Base-by-base conservation (phyloP, 2,888 invertebrate species). In the Cantharis nigra region DNA sequence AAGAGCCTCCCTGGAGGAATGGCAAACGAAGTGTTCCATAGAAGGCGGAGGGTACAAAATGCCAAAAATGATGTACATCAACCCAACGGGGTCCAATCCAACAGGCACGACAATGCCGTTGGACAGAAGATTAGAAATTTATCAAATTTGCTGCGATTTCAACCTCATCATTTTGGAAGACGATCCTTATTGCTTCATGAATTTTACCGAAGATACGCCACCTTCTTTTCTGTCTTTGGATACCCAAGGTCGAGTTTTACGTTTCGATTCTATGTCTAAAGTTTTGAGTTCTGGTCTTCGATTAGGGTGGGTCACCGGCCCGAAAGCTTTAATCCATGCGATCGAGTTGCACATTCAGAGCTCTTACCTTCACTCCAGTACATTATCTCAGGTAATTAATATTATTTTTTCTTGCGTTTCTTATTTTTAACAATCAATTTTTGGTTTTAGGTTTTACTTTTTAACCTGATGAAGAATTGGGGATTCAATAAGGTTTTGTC, bases 151-250 rank as follows among this genome's bases (percentile, higher is more conserved):
- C 69, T 94, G 94, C 87, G 90, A 92, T 85, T 95, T 94, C 86
- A 92, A 96, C 87, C 91, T 96, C 49, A 84, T 96, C 9, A 95
- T 96, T 72, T 84, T 96, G 9, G 96, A 96, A 85, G 96, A 96
- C 84, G 96, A 96, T 87, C 94, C 96, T 0, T 96, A 96, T 84
- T 94, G 93, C 88, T 95, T 94, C 85, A 88, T 96, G 84, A 93
- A 94, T 86, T 96, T 94, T 86, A 3, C 62, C 26, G 90, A 92
- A 78, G 92, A 89, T 69, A 89, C 89, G 63, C 90, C 92, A 0
- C 90, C 91, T 0, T 93, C 94, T 0, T 94, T 95, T 85, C 88
- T 95, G 4, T 94, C 94, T 0, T 80, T 95, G 86, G 95, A 96
- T 87, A 91, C 90, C 0, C 94, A 94, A 85, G 94, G 95, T 0